phyloP scores from a whole-genome alignment of 1,140 invertebrate species.

The Cotesia typhae region DNA sequence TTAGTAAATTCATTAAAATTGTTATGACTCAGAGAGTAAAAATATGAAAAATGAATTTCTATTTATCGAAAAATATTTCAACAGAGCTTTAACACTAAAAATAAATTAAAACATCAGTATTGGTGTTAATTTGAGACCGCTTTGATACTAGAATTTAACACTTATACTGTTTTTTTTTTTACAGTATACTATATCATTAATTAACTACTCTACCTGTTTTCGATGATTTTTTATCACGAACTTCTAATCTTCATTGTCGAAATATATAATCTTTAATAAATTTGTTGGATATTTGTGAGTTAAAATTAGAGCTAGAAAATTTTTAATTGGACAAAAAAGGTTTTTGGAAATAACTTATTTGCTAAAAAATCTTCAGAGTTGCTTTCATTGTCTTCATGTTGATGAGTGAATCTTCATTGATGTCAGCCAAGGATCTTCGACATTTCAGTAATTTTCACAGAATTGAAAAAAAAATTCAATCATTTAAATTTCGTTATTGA shows the following conservation, averaged over 20 bases:
- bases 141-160: too few species aligned
- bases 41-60: too few species aligned
- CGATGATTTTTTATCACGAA: background rate
- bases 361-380: background rate
- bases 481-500: too few species aligned
- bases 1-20: too few species aligned
- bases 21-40: too few species aligned
- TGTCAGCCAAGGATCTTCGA: background rate
- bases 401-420: slow-evolving; percentile 21
- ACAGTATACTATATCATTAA: background rate
- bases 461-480: too few species aligned
- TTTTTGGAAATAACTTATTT: background rate
- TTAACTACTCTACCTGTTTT: background rate
- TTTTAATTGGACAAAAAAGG: background rate
- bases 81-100: too few species aligned
- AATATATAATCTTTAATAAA: background rate
- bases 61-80: too few species aligned
- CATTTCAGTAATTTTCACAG: background rate
- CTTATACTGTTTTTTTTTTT: too few species aligned
- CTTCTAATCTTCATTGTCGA: slow-evolving; percentile 11
- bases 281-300: background rate
- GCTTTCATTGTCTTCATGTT: background rate
- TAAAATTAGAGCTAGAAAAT: background rate
- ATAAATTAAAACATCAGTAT: too few species aligned
- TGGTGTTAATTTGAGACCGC: too few species aligned